phyloP scores from a whole-genome alignment of 2,113 vertebrate genomes.

The Strix uralensis region DNA sequence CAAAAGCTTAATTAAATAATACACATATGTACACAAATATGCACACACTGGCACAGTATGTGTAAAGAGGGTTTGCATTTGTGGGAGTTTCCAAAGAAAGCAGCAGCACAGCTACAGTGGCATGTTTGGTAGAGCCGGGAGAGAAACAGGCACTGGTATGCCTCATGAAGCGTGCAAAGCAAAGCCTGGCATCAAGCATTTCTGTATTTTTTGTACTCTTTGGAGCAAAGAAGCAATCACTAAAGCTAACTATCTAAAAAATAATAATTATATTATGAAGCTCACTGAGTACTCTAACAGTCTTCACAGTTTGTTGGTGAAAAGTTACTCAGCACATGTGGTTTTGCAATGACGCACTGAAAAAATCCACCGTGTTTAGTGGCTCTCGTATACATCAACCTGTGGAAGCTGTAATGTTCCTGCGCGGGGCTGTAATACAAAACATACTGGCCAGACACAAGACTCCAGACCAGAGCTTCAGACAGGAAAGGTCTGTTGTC shows the following conservation, averaged over 20 bases:
- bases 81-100: neutral
- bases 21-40: neutral
- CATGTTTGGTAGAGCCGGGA: neutral
- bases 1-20: neutral
- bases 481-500: neutral
- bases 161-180: neutral
- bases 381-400: neutral
- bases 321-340: neutral
- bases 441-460: neutral
- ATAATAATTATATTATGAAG: neutral
- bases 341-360: neutral
- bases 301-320: neutral
- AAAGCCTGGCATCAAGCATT: neutral
- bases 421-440: neutral
- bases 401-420: neutral
- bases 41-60: neutral
- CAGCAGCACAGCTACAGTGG: neutral
- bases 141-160: neutral
- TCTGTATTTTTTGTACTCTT: neutral
- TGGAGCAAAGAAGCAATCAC: neutral
- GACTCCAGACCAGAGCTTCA: neutral
- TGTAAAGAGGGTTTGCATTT: neutral
- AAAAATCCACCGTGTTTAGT: neutral
- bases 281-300: neutral
- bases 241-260: neutral